phyloP scores from a whole-genome alignment of 2,888 invertebrate genomes.

The Malthinus seriepunctatus region DNA sequence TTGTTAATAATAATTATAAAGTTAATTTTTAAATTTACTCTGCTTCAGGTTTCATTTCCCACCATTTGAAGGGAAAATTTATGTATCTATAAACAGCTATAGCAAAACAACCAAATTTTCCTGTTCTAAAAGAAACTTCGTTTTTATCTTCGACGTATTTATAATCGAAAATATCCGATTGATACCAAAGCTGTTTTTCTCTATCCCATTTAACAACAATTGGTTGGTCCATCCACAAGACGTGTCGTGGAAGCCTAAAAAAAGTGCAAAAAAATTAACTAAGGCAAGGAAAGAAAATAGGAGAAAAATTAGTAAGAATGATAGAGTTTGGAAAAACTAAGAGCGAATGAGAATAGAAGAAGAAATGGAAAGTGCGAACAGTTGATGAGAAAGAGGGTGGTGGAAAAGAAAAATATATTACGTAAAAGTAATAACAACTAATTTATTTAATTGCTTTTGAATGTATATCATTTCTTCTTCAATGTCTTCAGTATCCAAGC shows the following conservation, averaged over 20 bases:
- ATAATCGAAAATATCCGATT: conserved; percentile 45
- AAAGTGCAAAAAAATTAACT: no score
- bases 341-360: no score
- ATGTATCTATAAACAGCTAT: conserved; percentile 66
- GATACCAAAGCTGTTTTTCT: conserved; percentile 43
- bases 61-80: conserved; percentile 83
- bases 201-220: conserved; percentile 49
- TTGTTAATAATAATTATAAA: background rate
- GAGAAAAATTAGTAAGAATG: no score
- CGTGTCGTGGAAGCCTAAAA: conserved; percentile 47
- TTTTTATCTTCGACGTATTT: conserved; percentile 85
- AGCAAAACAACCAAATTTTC: conserved; percentile 60
- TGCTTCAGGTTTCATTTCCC: conserved; percentile 52
- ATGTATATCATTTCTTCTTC: background rate
- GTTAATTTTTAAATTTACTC: conserved; percentile 2
- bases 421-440: background rate
- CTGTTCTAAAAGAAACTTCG: conserved; percentile 74
- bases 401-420: no score
- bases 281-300: no score
- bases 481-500: background rate
- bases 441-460: background rate
- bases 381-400: no score
- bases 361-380: no score
- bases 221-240: conserved; percentile 51
- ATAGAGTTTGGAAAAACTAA: no score